Evolutionary conservation across 2,888 invertebrate species (phyloP).

Genomic region (Folsomia manolachei): DNA sequence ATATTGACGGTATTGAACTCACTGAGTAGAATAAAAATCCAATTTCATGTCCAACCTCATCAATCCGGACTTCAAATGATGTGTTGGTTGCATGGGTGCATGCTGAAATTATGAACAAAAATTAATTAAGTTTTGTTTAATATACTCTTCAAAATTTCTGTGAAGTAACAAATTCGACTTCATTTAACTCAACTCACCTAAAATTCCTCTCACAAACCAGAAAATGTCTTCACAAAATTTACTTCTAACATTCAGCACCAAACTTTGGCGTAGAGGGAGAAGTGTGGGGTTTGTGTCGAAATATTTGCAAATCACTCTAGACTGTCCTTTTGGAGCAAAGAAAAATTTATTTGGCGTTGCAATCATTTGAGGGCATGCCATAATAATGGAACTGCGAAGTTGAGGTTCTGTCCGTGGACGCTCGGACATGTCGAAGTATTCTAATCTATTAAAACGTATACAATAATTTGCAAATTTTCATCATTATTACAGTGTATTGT

Average conservation of each 20-base stretch:
- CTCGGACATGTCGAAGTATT: constrained; percentile 41
- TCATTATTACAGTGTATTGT: background rate
- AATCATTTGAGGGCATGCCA: constrained; percentile 38
- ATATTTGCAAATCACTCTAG: constrained; percentile 16
- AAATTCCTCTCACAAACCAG: constrained; percentile 31
- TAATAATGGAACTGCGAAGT: background rate
- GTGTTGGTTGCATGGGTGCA: constrained; percentile 29
- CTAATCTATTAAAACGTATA: constrained; percentile 19
- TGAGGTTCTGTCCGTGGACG: background rate
- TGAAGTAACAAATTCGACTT: too few relatives aligned
- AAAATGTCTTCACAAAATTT: constrained; percentile 29
- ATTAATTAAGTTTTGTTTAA: too few relatives aligned
- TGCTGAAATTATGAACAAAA: too few relatives aligned
- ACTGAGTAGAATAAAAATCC: constrained; percentile 37
- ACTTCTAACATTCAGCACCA: constrained; percentile 30
- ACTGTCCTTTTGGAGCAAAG: constrained; percentile 30
- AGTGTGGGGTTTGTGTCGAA: constrained; percentile 5
- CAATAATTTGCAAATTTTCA: background rate
- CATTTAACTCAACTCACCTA: too few relatives aligned
- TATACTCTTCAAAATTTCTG: too few relatives aligned
- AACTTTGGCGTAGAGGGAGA: constrained; percentile 24
- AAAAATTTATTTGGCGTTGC: constrained; percentile 35
- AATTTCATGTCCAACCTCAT: constrained; percentile 37
- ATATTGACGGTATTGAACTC: background rate
- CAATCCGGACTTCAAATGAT: constrained; percentile 33